Evolutionary conservation across 2,888 invertebrate species (phyloP).

Genomic region (Spilosoma lubricipeda): DNA sequence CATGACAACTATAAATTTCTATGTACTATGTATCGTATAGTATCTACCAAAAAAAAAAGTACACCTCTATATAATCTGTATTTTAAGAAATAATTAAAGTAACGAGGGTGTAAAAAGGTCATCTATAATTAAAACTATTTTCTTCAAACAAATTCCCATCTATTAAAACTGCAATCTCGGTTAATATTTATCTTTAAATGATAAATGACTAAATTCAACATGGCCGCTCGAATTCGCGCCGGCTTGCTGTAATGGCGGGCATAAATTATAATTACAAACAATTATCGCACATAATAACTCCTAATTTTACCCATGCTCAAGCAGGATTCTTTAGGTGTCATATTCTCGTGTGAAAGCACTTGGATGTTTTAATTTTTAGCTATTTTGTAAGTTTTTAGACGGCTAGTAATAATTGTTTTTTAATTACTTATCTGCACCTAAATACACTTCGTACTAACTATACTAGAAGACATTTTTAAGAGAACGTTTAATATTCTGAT

Average conservation of each 20-base stretch:
- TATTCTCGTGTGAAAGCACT: slow-evolving; percentile 29
- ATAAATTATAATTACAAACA: slow-evolving; percentile 52
- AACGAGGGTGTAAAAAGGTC: not conserved
- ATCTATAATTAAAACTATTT: not conserved
- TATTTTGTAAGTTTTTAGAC: slow-evolving; percentile 5
- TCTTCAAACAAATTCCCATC: not conserved
- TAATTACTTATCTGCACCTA: not conserved
- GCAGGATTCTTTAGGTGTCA: slow-evolving; percentile 33
- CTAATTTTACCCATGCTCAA: slow-evolving; percentile 29
- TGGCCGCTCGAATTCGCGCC: slow-evolving; percentile 22
- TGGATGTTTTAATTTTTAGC: slow-evolving; percentile 19
- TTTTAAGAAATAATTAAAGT: not conserved
- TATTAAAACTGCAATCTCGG: slow-evolving; percentile 25
- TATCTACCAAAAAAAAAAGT: too few relatives aligned
- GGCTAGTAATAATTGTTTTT: not conserved
- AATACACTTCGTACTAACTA: not conserved
- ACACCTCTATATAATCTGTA: not conserved
- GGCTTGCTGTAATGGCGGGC: slow-evolving; percentile 31
- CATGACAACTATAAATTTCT: too few relatives aligned
- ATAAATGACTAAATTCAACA: slow-evolving; percentile 45
- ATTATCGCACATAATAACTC: slow-evolving; percentile 51
- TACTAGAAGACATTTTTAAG: too few relatives aligned
- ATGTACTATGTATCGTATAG: too few relatives aligned
- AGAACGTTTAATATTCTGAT: too few relatives aligned
- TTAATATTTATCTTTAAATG: slow-evolving; percentile 46